These are phyloP conservation scores for Fissipunctia ypsillon DNA, from an alignment of 2,888 invertebrate species.

Conservation along the genomic window DNA sequence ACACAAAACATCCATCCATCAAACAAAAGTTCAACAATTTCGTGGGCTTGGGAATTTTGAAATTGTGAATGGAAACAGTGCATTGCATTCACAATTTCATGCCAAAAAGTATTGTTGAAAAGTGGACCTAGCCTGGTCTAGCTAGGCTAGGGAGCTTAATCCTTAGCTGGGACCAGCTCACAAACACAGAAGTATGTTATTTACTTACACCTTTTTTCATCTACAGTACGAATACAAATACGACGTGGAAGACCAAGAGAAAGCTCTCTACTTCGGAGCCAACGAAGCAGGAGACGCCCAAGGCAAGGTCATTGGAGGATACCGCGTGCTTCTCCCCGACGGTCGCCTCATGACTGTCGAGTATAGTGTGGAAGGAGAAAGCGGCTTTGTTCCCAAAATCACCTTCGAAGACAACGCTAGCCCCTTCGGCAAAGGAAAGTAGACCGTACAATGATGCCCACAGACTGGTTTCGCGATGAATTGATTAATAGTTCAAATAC, in stretches of 20 bases:
- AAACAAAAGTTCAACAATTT: background rate
- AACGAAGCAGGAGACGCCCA: constrained; percentile 92
- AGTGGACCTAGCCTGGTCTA: background rate
- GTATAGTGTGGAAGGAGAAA: constrained; percentile 93
- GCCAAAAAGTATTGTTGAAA: background rate
- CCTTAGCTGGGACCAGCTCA: background rate
- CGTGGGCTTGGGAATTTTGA: background rate
- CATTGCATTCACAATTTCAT: background rate
- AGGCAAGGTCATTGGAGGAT: constrained; percentile 92
- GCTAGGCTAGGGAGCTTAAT: background rate
- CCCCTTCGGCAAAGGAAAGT: constrained; percentile 88
- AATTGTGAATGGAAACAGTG: background rate
- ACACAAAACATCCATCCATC: background rate
- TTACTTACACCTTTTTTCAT: constrained; percentile 41
- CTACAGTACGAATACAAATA: constrained; percentile 93
- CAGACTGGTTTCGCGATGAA: constrained; percentile 61
- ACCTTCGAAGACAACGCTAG: constrained; percentile 92
- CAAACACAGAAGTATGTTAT: background rate
- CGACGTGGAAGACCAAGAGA: constrained; percentile 93
- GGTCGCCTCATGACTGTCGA: constrained; percentile 94
- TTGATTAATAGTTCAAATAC: constrained; percentile 62
- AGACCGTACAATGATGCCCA: constrained; percentile 63
- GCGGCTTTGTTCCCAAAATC: constrained; percentile 93
- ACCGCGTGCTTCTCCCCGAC: constrained; percentile 93
- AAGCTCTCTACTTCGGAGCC: constrained; percentile 92